Conservation (phyloP, 1,140 invertebrate species). For the Spodoptera frugiperda region DNA sequence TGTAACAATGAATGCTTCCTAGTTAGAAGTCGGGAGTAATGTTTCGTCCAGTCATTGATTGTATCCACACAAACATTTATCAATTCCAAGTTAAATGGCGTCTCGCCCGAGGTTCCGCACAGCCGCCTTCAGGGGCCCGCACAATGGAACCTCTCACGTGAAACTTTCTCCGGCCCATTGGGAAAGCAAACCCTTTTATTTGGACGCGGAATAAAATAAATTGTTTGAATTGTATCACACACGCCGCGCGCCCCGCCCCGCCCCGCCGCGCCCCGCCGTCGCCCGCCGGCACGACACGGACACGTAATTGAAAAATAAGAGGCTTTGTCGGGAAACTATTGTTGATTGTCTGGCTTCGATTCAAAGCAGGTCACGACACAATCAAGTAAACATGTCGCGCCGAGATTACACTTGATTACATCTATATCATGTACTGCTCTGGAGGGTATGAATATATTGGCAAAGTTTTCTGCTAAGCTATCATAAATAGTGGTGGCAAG, state of each 20-base stretch:
- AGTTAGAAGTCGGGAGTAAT: no score
- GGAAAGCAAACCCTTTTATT: conserved; percentile 57
- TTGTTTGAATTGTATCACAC: conserved; percentile 57
- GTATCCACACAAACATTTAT: conserved; percentile 30
- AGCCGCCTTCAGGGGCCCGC: conserved; percentile 42
- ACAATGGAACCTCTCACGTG: conserved; percentile 51
- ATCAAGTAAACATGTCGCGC: no score
- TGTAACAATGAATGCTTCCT: no score
- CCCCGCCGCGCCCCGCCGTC: no score
- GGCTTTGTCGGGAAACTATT: conserved; percentile 32
- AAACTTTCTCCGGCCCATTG: conserved; percentile 52
- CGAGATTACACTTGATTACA: no score
- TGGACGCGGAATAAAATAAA: conserved; percentile 57
- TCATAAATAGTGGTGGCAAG: neutral
- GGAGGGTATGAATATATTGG: neutral
- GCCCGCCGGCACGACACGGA: conserved; percentile 36
- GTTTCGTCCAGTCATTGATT: no score
- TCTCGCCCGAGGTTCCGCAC: conserved; percentile 18
- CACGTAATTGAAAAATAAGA: conserved; percentile 60
- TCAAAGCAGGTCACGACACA: neutral
- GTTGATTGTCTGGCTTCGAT: neutral
- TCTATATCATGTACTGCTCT: no score
- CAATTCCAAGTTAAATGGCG: conserved; percentile 48
- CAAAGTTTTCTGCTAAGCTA: neutral
- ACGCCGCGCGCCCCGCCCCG: neutral